These are phyloP conservation scores for Axinella damicornis DNA, from an alignment of 37 sponge, comb jelly and placozoan species.

Conservation along the genomic window DNA sequence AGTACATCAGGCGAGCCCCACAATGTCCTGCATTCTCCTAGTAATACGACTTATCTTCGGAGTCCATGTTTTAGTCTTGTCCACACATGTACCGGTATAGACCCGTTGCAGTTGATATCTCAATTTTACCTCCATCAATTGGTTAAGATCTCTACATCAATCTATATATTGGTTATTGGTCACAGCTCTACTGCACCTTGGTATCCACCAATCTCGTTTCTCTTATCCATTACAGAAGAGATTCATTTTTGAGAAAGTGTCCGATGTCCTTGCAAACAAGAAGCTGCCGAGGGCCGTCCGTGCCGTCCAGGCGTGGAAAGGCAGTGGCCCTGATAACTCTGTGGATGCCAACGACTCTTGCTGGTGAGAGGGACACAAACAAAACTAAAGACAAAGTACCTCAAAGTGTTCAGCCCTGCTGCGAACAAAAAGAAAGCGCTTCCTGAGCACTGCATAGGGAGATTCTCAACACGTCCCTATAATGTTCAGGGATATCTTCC, in stretches of 20 bases:
- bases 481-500: conserved; percentile 57
- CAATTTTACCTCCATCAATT: too few species aligned
- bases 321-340: conserved; percentile 27
- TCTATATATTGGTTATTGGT: too few species aligned
- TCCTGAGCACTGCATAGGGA: conserved; percentile 47
- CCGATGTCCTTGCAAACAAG: conserved; percentile 39
- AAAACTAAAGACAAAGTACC: conserved; percentile 8
- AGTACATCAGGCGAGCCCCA: too few species aligned
- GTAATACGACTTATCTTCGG: too few species aligned
- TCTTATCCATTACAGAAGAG: neutral
- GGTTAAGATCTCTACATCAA: too few species aligned
- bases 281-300: conserved; percentile 47
- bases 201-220: too few species aligned
- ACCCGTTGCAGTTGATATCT: too few species aligned
- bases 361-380: conserved; percentile 16
- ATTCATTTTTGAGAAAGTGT: conserved; percentile 47
- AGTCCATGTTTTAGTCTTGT: too few species aligned
- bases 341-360: conserved; percentile 51
- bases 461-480: conserved; percentile 63
- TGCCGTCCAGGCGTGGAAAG: conserved; percentile 6
- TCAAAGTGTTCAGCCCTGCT: conserved; percentile 42
- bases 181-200: too few species aligned
- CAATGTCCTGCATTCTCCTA: too few species aligned
- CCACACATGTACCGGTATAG: too few species aligned
- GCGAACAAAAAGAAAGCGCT: conserved; percentile 46